Evolutionary conservation across 2,888 invertebrate genomes (phyloP).

Genomic region (Bedellia somnulentella): DNA sequence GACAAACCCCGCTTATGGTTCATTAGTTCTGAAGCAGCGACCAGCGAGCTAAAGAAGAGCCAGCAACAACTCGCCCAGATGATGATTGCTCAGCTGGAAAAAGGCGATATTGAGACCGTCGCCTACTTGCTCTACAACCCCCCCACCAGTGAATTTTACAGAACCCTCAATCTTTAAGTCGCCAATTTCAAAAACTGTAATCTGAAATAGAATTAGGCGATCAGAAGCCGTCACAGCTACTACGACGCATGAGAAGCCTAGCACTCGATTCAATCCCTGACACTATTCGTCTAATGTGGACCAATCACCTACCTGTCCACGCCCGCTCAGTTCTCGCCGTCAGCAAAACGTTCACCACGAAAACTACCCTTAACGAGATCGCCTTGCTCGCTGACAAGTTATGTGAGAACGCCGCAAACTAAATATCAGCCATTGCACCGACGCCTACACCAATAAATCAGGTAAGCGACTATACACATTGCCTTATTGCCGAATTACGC

Average conservation of each 20-base stretch:
- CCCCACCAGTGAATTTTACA: too few relatives aligned
- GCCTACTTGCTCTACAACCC: conserved; percentile 11
- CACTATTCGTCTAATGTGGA: conserved; percentile 4
- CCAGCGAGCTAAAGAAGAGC: conserved; percentile 3
- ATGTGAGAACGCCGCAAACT: not conserved
- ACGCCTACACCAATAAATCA: not conserved
- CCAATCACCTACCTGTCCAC: conserved; percentile 1
- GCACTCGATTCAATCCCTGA: not conserved
- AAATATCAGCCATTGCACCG: not conserved
- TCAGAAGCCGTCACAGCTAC: not conserved
- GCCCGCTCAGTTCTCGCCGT: too few relatives aligned
- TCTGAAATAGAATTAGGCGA: conserved; percentile 1
- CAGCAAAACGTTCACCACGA: too few relatives aligned
- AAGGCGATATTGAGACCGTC: conserved; percentile 10
- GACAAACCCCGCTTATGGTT: conserved; percentile 6
- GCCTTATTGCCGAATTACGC: not conserved
- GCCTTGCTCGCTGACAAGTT: conserved; percentile 1
- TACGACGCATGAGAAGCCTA: conserved; percentile 1
- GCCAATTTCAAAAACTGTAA: not conserved
- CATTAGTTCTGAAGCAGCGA: conserved; percentile 6
- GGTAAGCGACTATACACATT: not conserved
- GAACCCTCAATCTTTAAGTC: too few relatives aligned
- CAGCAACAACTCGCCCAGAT: conserved; percentile 8
- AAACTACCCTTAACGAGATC: not conserved
- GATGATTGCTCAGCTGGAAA: conserved; percentile 9